Percentiles rank a stretch among this genome's conserved stretches.
Evolutionary conservation across 35 echinoderm and acorn worm species (phyloP).

Genomic region (Lytechinus variegatus): DNA sequence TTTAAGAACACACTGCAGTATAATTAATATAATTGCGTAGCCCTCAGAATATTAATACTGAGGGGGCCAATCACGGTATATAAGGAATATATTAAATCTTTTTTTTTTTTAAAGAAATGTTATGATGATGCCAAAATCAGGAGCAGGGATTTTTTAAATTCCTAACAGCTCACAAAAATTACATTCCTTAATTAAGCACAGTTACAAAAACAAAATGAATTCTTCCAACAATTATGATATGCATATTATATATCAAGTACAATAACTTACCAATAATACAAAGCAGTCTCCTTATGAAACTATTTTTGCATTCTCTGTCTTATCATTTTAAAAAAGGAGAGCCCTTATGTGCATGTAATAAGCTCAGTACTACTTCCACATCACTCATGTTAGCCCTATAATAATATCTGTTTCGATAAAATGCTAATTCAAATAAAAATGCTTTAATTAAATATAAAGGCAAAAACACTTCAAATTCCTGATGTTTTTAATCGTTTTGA

Average conservation of each 20-base stretch:
- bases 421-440: background rate
- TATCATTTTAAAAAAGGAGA: background rate
- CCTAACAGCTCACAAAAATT: background rate
- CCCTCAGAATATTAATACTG: background rate
- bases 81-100: too few relatives aligned
- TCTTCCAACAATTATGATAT: background rate
- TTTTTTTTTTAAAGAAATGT: too few relatives aligned
- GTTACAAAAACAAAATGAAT: background rate
- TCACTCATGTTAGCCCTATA: background rate
- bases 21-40: too few relatives aligned
- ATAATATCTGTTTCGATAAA: background rate
- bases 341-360: background rate
- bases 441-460: background rate
- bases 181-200: background rate
- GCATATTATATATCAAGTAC: background rate
- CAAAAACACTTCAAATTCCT: conserved; percentile 19
- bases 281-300: background rate
- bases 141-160: background rate
- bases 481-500: background rate
- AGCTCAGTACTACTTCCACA: background rate
- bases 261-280: background rate
- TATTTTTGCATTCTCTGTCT: background rate
- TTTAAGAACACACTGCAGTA: background rate
- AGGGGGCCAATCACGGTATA: too few relatives aligned
- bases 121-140: background rate